Evolutionary conservation across 1,140 invertebrate species (phyloP).

Genomic region (Eulimnadia texana): DNA sequence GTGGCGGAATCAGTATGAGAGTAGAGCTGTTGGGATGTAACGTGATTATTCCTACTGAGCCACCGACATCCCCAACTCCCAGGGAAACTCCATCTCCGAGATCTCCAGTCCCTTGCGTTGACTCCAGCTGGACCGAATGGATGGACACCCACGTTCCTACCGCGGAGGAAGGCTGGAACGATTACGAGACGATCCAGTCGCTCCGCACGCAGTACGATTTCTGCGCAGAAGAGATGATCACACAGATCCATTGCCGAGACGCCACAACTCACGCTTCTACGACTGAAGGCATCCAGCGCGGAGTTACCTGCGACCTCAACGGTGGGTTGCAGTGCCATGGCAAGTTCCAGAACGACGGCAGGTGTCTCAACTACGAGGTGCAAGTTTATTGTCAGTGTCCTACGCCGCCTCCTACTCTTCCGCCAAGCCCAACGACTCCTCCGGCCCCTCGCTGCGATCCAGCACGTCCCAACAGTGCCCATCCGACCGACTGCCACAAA

Average conservation of each 20-base stretch:
- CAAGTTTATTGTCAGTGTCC: conserved; percentile 31
- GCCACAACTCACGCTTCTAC: conserved; percentile 20
- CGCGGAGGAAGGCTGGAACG: conserved; percentile 22
- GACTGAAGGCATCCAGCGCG: conserved; percentile 23
- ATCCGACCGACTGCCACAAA: conserved; percentile 38
- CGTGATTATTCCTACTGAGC: background rate
- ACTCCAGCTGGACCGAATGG: conserved; percentile 27
- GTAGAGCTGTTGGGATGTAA: conserved; percentile 30
- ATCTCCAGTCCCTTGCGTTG: conserved; percentile 11
- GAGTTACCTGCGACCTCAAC: conserved; percentile 27
- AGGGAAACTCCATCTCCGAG: conserved; percentile 1
- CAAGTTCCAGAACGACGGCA: conserved; percentile 22
- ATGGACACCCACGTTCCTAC: conserved; percentile 26
- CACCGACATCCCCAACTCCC: background rate
- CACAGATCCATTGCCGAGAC: conserved; percentile 27
- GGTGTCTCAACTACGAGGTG: conserved; percentile 31
- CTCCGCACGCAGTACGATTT: conserved; percentile 24
- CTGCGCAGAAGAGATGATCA: conserved; percentile 25
- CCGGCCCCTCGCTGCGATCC: conserved; percentile 27
- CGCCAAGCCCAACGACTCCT: background rate
- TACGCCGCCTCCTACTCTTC: background rate
- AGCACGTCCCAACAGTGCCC: conserved; percentile 31
- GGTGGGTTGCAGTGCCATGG: conserved; percentile 29
- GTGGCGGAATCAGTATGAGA: conserved; percentile 27
- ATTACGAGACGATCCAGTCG: conserved; percentile 23